Base-by-base conservation (phyloP, 1,140 invertebrate genomes). In the Philotrypesis tridentata region DNA sequence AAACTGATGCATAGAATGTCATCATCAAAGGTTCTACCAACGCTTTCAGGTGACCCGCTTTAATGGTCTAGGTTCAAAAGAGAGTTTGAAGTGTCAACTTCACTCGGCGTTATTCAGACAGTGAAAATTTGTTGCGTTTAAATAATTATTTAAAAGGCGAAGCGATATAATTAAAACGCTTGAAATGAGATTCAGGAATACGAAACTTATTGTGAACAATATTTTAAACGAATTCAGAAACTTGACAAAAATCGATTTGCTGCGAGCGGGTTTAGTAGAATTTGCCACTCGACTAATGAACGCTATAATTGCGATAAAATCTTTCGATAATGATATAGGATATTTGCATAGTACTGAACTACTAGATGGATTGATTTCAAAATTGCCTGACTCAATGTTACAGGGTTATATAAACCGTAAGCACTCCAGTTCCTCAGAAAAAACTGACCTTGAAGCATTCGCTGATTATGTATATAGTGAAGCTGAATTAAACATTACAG, bases 51-150 rank as follows among this genome's bases (percentile, higher is more conserved):
- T 2, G 76, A 79, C 37, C 48, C 73, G 11, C 25, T 83, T 3
- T 40, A 83, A 2, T 83, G 82, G 82, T 37, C 73, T 27, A 43
- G 63, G 55, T 83, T 83, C n/a, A 83, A 76, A 21, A 55, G 40
- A 40, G 31, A 68, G 1, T 83, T 68, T 40, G 82, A 83, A 70
- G 11, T 60, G 21, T 79, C 82, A 17, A 65, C 82, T 0, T n/a
- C 43, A 25, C 29, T 68, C 14, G 82, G 77, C 7, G 17, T 33
- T 79, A 79, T 21, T 60, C 70, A 8, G 71, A 79, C 43, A 29
- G 12, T 0, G 82, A 79, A 40, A 83, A 83, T 70, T 12, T 83
- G 9, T 29, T 27, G 7, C 55, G 79, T 12, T 14, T 80, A 2
- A 25, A 17, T 65, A 65, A 80, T 4, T 55, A 55, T 0, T 43